Base-by-base conservation (phyloP, 2,888 invertebrate species). In the Hoplodrina blanda region DNA sequence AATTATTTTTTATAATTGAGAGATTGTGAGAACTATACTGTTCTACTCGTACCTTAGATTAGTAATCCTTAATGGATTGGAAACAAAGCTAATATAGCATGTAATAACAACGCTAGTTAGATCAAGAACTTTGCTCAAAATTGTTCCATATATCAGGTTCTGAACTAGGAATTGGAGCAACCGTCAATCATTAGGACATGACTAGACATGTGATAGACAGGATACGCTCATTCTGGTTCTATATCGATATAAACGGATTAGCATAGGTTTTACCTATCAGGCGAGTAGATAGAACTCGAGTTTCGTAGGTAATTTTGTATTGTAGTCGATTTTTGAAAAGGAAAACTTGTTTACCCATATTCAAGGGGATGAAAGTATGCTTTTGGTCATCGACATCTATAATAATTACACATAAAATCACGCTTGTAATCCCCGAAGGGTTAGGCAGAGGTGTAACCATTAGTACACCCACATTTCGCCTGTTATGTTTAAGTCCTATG, bases 161-260 rank as follows among this genome's bases (percentile, higher is more conserved):
- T 44, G 33, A 49, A 19, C 25, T 11, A 20, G 13, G 11, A 65
- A 73, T 50, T 44, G 59, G 61, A 62, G 17, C 78, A 65, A 15
- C 20, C 30, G 37, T 78, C 76, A 59, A 65, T 78, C 76, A 72
- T 62, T 46, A 20, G 44, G 62, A 78, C 53, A 37, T 37, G 37
- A 1, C 37, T 37, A 8, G 37, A 37, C 37, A 56, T 52, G 10
- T 78, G 73, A 76, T 66, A 25, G 76, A 78, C 66, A 59, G 52
- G 62, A 65, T 50, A 44, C 44, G 65, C 20, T 7, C 11, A 19
- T 25, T 50, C 33, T 52, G 5, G 53, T 4, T 0, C 2, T 41
- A 41, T 59, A 69, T 56, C 46, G 69, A 69, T 46, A 37, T 56
- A 41, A 46, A 76, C 17, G 25, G 11, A 68, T 76, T 44, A 46